Evolutionary conservation across 2,113 vertebrate genomes (phyloP).

Genomic region (Glareola pratincola): DNA sequence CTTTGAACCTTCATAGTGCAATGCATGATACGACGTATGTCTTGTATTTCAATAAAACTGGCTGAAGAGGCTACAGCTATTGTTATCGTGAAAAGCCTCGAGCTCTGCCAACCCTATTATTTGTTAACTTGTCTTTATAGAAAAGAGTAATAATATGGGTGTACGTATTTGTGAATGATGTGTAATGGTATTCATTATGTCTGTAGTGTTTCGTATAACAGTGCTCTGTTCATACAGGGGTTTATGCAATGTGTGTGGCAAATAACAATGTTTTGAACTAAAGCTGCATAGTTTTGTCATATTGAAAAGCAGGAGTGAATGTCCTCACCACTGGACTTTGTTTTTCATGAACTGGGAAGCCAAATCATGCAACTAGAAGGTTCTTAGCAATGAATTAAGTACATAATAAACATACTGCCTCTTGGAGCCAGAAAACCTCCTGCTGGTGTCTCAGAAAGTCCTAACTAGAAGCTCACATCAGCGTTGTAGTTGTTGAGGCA

Average conservation of each 20-base stretch:
- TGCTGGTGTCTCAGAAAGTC: neutral
- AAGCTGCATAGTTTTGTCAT: neutral
- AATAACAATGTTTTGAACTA: neutral
- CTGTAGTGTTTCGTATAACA: neutral
- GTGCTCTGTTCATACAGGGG: fast-evolving
- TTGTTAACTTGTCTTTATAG: neutral
- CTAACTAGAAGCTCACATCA: neutral
- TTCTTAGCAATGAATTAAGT: neutral
- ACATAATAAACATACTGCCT: neutral
- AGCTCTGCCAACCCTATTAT: neutral
- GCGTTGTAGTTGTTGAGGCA: neutral
- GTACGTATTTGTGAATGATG: neutral
- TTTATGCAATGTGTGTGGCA: neutral
- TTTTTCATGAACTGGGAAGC: neutral
- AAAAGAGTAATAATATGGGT: neutral
- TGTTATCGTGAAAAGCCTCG: neutral
- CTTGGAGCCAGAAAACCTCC: neutral
- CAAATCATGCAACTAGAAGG: neutral
- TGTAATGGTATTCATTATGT: neutral
- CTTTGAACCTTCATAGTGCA: neutral
- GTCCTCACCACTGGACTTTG: neutral
- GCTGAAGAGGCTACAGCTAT: neutral
- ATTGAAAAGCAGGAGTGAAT: neutral
- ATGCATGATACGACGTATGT: fast-evolving
- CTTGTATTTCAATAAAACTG: neutral